phyloP scores from a whole-genome alignment of 2,888 invertebrate genomes.

The Drosophila borborema region DNA sequence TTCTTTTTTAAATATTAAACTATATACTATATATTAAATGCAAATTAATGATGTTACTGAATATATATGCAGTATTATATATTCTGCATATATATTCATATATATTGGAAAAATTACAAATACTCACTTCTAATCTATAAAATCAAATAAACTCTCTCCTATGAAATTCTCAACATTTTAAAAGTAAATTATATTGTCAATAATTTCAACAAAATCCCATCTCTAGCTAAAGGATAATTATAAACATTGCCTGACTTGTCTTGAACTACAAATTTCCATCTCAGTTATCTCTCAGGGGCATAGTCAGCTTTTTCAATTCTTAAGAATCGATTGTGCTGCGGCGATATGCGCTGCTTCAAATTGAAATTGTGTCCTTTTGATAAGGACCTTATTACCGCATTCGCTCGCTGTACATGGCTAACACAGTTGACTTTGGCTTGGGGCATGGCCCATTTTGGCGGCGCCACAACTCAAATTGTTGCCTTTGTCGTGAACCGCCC shows the following conservation, averaged over 20 bases:
- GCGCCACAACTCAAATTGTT: slow-evolving; percentile 39
- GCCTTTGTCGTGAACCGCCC: background rate
- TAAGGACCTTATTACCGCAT: slow-evolving; percentile 23
- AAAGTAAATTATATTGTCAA: background rate
- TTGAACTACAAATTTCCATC: slow-evolving; percentile 4
- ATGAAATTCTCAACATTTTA: background rate
- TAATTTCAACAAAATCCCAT: background rate
- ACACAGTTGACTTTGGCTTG: slow-evolving; percentile 15
- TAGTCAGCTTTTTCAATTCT: slow-evolving; percentile 2
- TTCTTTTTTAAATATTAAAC: background rate
- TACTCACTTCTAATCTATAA: too few species aligned
- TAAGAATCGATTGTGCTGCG: slow-evolving; percentile 6
- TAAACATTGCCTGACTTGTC: slow-evolving; percentile 1
- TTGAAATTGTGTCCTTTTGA: slow-evolving; percentile 35
- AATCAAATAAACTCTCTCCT: background rate
- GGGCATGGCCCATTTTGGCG: slow-evolving; percentile 23
- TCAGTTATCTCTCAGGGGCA: background rate
- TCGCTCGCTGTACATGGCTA: slow-evolving; percentile 1
- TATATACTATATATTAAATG: too few species aligned
- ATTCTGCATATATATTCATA: too few species aligned
- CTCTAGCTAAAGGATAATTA: background rate
- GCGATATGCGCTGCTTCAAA: slow-evolving; percentile 19
- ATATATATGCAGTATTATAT: too few species aligned
- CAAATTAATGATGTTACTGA: too few species aligned
- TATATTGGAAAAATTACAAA: too few species aligned